phyloP scores from a whole-genome alignment of 2,797 vertebrate genomes.

The Channa striata region DNA sequence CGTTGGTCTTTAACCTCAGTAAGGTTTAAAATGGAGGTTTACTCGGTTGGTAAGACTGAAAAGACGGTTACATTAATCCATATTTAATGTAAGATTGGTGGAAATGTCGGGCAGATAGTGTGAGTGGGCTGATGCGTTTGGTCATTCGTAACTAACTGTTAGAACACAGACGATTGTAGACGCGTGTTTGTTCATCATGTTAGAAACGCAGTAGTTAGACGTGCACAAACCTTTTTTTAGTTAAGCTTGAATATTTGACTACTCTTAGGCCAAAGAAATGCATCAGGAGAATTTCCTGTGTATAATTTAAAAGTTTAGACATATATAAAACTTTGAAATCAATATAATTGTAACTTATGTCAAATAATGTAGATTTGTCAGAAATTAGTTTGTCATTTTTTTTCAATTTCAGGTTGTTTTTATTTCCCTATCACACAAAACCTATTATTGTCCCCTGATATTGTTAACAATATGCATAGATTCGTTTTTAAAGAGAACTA shows the following conservation, averaged over 20 bases:
- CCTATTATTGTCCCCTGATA: conserved; percentile 56
- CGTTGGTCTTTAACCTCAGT: neutral
- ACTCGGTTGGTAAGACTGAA: conserved; percentile 7
- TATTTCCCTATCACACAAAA: conserved; percentile 27
- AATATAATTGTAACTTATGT: neutral
- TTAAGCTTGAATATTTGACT: conserved; percentile 9
- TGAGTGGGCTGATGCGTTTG: conserved; percentile 5
- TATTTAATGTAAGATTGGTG: conserved; percentile 28
- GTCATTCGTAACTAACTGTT: conserved; percentile 16
- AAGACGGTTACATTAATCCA: conserved; percentile 22
- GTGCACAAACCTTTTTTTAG: conserved; percentile 10
- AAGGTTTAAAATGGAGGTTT: neutral
- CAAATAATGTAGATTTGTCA: neutral
- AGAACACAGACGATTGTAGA: conserved; percentile 18
- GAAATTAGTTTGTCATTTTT: conserved; percentile 7
- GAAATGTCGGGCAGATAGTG: conserved; percentile 9
- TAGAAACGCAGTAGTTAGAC: neutral
- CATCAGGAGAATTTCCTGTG: conserved; percentile 1
- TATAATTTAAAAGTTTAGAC: conserved; percentile 21
- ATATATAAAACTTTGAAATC: neutral
- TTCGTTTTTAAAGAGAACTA: conserved; percentile 55
- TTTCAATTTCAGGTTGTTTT: conserved; percentile 13
- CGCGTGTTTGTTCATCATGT: conserved; percentile 6
- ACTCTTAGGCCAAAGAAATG: neutral
- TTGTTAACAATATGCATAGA: conserved; percentile 77